Base-by-base conservation (phyloP, 2,797 vertebrate genomes). In the Champsocephalus gunnari region DNA sequence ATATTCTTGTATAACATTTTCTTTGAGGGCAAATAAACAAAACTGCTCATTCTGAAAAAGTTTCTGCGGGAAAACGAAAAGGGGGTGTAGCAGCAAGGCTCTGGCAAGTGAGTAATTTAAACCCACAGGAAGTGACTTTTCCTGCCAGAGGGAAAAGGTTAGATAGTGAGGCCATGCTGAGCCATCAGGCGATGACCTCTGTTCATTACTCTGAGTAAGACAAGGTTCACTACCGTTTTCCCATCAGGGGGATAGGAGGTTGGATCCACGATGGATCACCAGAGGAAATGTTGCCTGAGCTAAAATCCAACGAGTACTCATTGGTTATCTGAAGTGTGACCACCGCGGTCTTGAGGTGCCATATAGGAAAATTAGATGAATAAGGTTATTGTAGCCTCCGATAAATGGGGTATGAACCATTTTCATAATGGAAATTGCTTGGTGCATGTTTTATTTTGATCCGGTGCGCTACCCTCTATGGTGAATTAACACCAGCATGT, bases 11-110 rank as follows among this genome's bases (percentile, higher is more conserved):
- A 55, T 69, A 84, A 64, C 72, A 79, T 76, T 89, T 82, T 71
- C 79, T 80, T 88, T 84, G 71, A 81, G 69, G 80, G 71, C 34
- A 83, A 81, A 83, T 70, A 80, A 72, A 84, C 56, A 70, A 67
- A 81, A 61, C 44, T 38, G 21, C 49, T 66, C 57, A 75, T 82
- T 77, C 34, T 75, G 48, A 21, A 44, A 57, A 78, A 10, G 41
- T 81, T 77, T 80, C 50, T 32, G 38, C 66, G 12, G 45, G 32
- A 32, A 66, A 75, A 59, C 59, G 34, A 71, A 71, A 38, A 77
- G 10, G 9, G 44, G 8, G 32, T 77, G 56, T 53, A 54, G 32
- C 21, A 19, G 32, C 21, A 19, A 7, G 48, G 43, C 28, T 56
- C 48, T 51, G 71, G 34, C 3, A 2, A 69, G 38, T 64, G 19